Conservation (phyloP, 2,888 invertebrate species). For the Amphipyra tragopoginis region DNA sequence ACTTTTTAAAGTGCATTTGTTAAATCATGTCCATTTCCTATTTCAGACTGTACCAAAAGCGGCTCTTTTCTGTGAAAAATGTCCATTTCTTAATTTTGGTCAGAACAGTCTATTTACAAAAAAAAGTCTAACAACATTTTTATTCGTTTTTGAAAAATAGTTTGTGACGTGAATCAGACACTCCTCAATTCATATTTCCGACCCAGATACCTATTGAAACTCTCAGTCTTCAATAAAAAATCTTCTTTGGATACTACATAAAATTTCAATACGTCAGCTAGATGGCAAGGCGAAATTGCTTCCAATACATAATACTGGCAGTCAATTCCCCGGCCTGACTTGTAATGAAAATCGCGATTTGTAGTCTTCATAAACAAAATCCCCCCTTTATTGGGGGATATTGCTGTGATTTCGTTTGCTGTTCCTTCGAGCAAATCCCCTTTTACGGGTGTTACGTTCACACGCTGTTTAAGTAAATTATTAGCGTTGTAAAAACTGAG, state of each 20-base stretch:
- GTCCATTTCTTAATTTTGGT: too few relatives aligned
- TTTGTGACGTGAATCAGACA: too few relatives aligned
- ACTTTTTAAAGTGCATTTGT: too few relatives aligned
- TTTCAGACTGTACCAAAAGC: too few relatives aligned
- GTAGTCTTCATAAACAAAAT: slow-evolving; percentile 87
- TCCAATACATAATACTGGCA: slow-evolving; percentile 80
- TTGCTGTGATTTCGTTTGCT: slow-evolving; percentile 80
- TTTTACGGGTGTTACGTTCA: slow-evolving; percentile 45
- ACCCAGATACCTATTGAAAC: slow-evolving; percentile 5
- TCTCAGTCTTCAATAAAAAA: slow-evolving; percentile 33
- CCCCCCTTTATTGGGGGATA: slow-evolving; percentile 84
- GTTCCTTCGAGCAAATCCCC: slow-evolving; percentile 49
- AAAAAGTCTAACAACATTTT: too few relatives aligned
- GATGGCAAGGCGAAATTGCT: slow-evolving; percentile 76
- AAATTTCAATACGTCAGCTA: slow-evolving; percentile 53
- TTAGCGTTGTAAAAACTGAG: slow-evolving; percentile 47
- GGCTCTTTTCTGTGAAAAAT: too few relatives aligned
- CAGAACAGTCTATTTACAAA: too few relatives aligned
- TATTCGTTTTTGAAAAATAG: too few relatives aligned
- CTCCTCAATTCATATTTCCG: neutral
- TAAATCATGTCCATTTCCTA: too few relatives aligned
- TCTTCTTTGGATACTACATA: slow-evolving; percentile 28
- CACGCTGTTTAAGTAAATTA: slow-evolving; percentile 58
- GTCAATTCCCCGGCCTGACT: slow-evolving; percentile 79
- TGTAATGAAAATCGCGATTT: slow-evolving; percentile 84